Evolutionary conservation across 2,888 invertebrate species (phyloP), one percentile per base, ranked within the genome.

Genomic region (Acronicta leporina): DNA sequence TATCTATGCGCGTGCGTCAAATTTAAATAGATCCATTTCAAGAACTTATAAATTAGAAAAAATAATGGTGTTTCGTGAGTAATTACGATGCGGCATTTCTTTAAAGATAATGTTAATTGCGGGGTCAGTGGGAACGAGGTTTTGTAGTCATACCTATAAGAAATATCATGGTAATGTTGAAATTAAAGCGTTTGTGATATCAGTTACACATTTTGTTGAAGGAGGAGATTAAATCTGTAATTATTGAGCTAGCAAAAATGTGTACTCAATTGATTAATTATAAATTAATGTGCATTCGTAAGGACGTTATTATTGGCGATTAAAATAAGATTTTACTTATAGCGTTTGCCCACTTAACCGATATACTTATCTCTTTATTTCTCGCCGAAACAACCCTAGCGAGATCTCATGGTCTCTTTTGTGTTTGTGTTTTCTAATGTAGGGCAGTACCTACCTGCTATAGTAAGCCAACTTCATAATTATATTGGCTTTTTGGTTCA

Each of bases 41-140:
- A 63, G 56, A 57, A 41, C 51, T 63, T 13, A 70, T 75, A 69
- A 73, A 70, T 63, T 63, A 61, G 25, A 46, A 48, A 57, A 60
- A 63, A 49, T 69, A 76, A 56, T 65, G 13, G 60, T 49, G 44
- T 63, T 63, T 43, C 47, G 49, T 68, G 53, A 59, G 53, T 67
- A 69, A 70, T 61, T 65, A 67, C 16, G 7, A 1, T 1, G 65
- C 66, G 72, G 75, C 30, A 27, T 54, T 53, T 52, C 63, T 72
- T 72, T 72, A 46, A 16, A 67, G 66, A 76, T 68, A 73, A 50
- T 47, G 50, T 64, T 65, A 61, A 71, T 74, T 68, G 65, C 54
- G 13, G 10, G n/a, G 45, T 54, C 51, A 38, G n/a, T 38, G 16
- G 20, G 44, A 45, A 30, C 1, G 38, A 50, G 27, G 46, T 58